Percentiles rank a stretch among this genome's conserved stretches.
Evolutionary conservation across 1,140 invertebrate species (phyloP).

Genomic region (Anthonomus grandis): DNA sequence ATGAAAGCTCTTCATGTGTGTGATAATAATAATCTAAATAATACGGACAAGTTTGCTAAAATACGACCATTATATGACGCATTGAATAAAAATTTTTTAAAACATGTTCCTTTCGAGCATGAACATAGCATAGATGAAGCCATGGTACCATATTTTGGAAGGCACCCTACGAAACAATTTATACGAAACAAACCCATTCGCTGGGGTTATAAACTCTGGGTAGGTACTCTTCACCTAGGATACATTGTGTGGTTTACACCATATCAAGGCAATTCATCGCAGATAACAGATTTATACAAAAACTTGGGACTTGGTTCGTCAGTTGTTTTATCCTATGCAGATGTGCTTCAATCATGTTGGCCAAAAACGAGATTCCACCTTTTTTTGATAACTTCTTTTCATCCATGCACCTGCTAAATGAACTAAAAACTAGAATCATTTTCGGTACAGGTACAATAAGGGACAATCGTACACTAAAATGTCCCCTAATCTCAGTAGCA

Average conservation of each 20-base stretch:
- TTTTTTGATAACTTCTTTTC: conserved; percentile 25
- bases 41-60: background rate
- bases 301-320: background rate
- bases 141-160: conserved; percentile 30
- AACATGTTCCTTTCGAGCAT: conserved; percentile 24
- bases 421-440: conserved; percentile 9
- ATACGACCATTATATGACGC: background rate
- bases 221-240: conserved; percentile 11
- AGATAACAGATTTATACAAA: background rate
- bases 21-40: background rate
- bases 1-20: no score
- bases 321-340: conserved; percentile 10
- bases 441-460: conserved; percentile 18
- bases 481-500: conserved; percentile 14
- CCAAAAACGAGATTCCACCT: background rate
- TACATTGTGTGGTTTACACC: conserved; percentile 24
- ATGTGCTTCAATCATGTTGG: background rate
- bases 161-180: conserved; percentile 26
- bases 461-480: conserved; percentile 21
- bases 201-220: conserved; percentile 30
- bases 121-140: conserved; percentile 38
- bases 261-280: conserved; percentile 9
- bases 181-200: conserved; percentile 29
- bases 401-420: conserved; percentile 19
- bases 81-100: conserved; percentile 21